Percentiles rank a stretch among this genome's conserved stretches.
Evolutionary conservation across 2,113 vertebrate genomes (phyloP).

Genomic region (Lamprotornis superbus): DNA sequence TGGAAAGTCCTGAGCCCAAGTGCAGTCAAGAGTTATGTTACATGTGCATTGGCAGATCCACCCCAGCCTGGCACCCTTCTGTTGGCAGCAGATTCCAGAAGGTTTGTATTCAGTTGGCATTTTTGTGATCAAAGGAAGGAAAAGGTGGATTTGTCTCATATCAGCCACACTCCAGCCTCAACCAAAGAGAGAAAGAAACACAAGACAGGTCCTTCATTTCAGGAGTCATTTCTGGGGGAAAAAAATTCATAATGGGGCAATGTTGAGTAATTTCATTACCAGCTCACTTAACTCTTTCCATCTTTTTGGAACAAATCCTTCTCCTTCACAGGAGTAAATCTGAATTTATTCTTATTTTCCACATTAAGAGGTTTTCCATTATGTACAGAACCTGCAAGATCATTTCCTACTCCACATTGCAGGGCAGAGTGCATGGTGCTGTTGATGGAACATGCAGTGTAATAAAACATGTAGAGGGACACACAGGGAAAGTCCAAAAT

Average conservation of each 20-base stretch:
- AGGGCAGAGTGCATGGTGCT: neutral
- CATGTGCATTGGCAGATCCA: neutral
- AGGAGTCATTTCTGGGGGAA: neutral
- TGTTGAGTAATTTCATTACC: neutral
- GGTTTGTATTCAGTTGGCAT: neutral
- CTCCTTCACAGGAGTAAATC: neutral
- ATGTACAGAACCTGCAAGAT: neutral
- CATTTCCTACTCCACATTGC: neutral
- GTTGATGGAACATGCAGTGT: neutral
- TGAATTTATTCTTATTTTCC: neutral
- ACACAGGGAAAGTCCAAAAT: neutral
- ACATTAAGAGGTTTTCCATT: neutral
- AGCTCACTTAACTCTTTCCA: neutral
- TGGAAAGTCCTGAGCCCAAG: neutral
- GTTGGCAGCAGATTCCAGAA: neutral
- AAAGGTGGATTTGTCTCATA: neutral
- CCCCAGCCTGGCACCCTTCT: neutral
- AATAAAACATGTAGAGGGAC: neutral
- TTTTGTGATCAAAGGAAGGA: neutral
- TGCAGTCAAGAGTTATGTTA: accelerated
- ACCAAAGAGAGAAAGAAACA: neutral
- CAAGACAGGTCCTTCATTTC: neutral
- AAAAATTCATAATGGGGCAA: neutral
- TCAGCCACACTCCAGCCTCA: neutral
- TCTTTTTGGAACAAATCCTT: neutral